Conservation (phyloP, 2,797 vertebrate genomes). For the Menidia menidia region DNA sequence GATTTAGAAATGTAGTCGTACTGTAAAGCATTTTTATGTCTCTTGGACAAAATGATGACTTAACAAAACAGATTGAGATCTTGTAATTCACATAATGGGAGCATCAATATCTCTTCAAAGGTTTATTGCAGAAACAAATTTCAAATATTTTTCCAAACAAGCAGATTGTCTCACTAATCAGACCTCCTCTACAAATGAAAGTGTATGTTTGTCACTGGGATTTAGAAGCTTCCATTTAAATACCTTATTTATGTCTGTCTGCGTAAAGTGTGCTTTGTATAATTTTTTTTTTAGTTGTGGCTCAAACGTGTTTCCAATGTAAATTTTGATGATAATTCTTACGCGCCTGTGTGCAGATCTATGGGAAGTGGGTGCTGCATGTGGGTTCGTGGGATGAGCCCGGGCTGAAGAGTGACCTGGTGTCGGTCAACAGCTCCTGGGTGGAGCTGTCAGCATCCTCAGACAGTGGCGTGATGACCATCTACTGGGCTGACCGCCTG, state of each 20-base stretch:
- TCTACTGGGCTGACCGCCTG: slow-evolving; percentile 81
- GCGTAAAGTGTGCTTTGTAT: not conserved
- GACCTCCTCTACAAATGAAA: too few relatives aligned
- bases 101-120: too few relatives aligned
- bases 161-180: not conserved
- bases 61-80: too few relatives aligned
- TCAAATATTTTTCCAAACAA: too few relatives aligned
- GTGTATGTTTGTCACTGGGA: not conserved
- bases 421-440: slow-evolving; percentile 71
- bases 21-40: too few relatives aligned
- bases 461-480: slow-evolving; percentile 52
- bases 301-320: too few relatives aligned
- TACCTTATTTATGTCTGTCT: too few relatives aligned
- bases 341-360: slow-evolving; percentile 63
- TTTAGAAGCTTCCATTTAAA: not conserved
- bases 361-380: slow-evolving; percentile 79
- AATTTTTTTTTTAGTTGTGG: not conserved
- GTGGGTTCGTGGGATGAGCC: slow-evolving; percentile 69
- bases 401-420: slow-evolving; percentile 64
- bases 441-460: slow-evolving; percentile 70
- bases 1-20: too few relatives aligned
- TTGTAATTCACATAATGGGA: too few relatives aligned
- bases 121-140: too few relatives aligned
- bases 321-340: too few relatives aligned
- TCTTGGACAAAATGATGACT: too few relatives aligned